Base-by-base conservation (phyloP, 2,113 vertebrate species). In the Mobula hypostoma region DNA sequence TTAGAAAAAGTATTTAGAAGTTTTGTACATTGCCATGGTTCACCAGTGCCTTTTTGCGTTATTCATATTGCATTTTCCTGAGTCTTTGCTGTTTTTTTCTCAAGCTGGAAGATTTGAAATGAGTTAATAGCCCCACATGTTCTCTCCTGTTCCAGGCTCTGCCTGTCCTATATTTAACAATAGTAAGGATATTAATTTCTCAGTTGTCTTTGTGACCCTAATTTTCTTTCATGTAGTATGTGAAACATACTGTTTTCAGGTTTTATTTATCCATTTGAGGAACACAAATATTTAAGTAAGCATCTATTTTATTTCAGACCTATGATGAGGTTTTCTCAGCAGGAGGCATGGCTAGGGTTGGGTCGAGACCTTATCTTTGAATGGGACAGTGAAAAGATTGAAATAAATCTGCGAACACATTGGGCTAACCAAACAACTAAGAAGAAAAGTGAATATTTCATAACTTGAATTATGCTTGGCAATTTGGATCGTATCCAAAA, bases 381-480 rank as follows among this genome's bases (percentile, higher is more conserved):
- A 9, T 85, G 82, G 56, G n/a, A 70, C 32, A 70, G 1, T 70
- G 88, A 91, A 70, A 91, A 66, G 61, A 70, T 70, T 90, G 29
- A 66, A 68, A 63, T 14, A 14, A 63, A 68, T 91, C 58, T 21
- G 7, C 63, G 5, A 36, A 29, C 87, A 7, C 83, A 68, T 70
- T 36, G n/a, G 66, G 58, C 66, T 70, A 70, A 91, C 15, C 63
- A 68, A 70, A n/a, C 15, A 70, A 91, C 15, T 36, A 27, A 91
- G n/a, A 27, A 36, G 66, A 90, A 29, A 66, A 12, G 0, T 56
- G 7, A 68, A 58, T 68, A 15, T 36, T 91, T 70, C 66, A 70
- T 68, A 91, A 32, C 88, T 68, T n/a, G 29, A 91, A 68, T 91
- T 91, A n/a, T 21, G n/a, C 15, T 91, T 91, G 63, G 21, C 88